Evolutionary conservation across 2,797 vertebrate species (phyloP).

Genomic region (Poliocrania exsul): DNA sequence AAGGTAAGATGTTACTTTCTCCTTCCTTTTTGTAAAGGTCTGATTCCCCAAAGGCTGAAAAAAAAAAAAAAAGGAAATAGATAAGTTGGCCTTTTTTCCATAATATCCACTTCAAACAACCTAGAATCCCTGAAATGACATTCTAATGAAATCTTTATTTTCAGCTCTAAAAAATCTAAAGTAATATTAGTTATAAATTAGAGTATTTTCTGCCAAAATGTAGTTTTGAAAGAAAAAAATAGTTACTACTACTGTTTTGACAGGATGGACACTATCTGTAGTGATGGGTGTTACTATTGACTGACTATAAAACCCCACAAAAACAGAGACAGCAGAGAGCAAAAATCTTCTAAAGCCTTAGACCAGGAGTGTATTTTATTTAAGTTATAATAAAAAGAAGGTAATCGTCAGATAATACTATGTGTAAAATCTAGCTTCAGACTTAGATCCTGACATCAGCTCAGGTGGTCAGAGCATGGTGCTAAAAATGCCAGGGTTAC

Average conservation of each 20-base stretch:
- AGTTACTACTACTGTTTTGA: neutral
- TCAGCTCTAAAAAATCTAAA: neutral
- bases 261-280: neutral
- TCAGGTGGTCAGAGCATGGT: too few species aligned
- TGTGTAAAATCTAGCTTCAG: neutral
- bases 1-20: neutral
- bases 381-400: neutral
- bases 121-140: neutral
- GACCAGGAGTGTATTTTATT: neutral
- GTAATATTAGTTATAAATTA: neutral
- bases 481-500: too few species aligned
- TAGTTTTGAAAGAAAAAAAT: neutral
- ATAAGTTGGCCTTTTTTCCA: neutral
- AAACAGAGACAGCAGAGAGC: neutral
- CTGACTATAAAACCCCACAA: accelerated
- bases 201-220: neutral
- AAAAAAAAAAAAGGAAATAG: neutral
- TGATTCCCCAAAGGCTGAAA: neutral
- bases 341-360: neutral
- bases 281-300: neutral
- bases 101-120: neutral
- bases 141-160: neutral
- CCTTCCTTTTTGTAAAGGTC: neutral
- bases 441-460: too few species aligned
- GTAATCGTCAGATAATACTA: neutral